Evolutionary conservation across 1,140 invertebrate species (phyloP).

Genomic region (Chlorops oryzae): DNA sequence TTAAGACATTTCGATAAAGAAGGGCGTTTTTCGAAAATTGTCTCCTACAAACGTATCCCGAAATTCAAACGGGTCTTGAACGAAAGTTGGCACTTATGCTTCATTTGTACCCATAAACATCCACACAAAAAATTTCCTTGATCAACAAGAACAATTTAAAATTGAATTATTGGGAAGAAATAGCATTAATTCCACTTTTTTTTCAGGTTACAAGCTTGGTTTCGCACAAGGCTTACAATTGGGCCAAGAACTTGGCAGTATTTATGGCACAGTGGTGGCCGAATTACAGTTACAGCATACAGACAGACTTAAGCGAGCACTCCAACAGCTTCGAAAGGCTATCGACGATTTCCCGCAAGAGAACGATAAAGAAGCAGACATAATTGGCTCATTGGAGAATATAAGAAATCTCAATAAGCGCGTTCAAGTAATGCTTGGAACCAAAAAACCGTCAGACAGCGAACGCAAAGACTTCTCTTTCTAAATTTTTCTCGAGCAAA

Average conservation of each 20-base stretch:
- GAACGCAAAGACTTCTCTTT: constrained; percentile 30
- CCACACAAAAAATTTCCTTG: too few species aligned
- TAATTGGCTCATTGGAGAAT: constrained; percentile 54
- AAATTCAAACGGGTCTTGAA: too few species aligned
- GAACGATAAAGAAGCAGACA: constrained; percentile 61
- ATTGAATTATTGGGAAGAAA: too few species aligned
- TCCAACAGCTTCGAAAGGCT: constrained; percentile 54
- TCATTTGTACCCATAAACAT: too few species aligned
- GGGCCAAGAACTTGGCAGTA: constrained; percentile 59
- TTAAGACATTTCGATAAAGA: too few species aligned
- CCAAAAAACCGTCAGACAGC: constrained; percentile 24
- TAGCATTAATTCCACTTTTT: too few species aligned
- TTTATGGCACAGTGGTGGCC: constrained; percentile 50
- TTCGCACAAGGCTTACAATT: constrained; percentile 60
- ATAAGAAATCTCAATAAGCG: constrained; percentile 63
- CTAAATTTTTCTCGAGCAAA: constrained; percentile 15
- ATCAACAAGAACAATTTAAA: too few species aligned
- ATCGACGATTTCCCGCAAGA: constrained; percentile 59
- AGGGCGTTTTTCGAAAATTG: too few species aligned
- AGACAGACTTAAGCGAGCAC: constrained; percentile 48
- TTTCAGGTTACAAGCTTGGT: constrained; percentile 58
- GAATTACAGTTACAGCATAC: constrained; percentile 29
- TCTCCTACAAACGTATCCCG: too few species aligned
- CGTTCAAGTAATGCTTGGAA: constrained; percentile 61
- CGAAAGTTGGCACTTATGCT: too few species aligned